Conservation (phyloP, 1,140 invertebrate genomes). For the Temnothorax curvispinosus region DNA sequence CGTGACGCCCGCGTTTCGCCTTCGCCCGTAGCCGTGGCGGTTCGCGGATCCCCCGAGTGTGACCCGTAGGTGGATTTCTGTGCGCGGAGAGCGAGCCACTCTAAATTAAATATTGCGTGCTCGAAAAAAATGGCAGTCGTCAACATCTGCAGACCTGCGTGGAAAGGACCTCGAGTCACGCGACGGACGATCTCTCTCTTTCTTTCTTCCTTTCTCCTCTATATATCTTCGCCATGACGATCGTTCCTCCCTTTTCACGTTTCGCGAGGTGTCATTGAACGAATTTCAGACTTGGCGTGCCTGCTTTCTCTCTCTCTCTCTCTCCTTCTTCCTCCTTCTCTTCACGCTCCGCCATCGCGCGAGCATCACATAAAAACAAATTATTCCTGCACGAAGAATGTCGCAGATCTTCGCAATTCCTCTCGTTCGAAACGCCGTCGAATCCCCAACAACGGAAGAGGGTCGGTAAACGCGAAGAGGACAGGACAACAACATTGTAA, state of each 20-base stretch:
- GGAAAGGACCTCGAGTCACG: conserved; percentile 70
- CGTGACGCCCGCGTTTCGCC: conserved; percentile 45
- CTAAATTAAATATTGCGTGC: conserved; percentile 63
- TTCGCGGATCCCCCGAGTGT: conserved; percentile 54
- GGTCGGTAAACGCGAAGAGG: conserved; percentile 30
- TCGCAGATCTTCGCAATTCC: conserved; percentile 34
- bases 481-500: conserved; percentile 55
- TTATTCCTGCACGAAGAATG: conserved; percentile 20
- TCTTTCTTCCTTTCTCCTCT: background rate
- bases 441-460: conserved; percentile 13
- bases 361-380: conserved; percentile 33
- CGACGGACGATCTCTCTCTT: conserved; percentile 36
- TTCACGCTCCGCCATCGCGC: background rate
- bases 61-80: conserved; percentile 39
- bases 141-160: conserved; percentile 54
- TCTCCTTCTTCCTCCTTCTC: background rate
- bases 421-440: background rate
- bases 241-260: conserved; percentile 28
- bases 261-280: conserved; percentile 48
- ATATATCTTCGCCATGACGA: background rate
- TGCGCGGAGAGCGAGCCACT: conserved; percentile 40
- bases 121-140: conserved; percentile 63
- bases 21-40: conserved; percentile 21
- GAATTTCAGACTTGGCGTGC: conserved; percentile 8
- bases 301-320: background rate